These are phyloP conservation scores for Synodontis membranacea DNA, from an alignment of 2,113 vertebrate genomes.

Conservation along the genomic window DNA sequence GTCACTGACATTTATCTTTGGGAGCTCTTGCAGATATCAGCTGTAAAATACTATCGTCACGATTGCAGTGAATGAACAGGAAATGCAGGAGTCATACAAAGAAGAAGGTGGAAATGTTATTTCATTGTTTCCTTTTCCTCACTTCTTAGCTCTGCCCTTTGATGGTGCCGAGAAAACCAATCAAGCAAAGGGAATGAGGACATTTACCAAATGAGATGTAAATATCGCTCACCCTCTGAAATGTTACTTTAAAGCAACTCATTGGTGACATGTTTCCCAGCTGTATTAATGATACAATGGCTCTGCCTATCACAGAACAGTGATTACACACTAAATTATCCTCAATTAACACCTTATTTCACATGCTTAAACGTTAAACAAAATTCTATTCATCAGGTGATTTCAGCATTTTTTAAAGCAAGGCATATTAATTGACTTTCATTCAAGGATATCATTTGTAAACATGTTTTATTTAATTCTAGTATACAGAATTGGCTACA, in stretches of 20 bases:
- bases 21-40: not conserved
- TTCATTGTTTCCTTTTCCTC: not conserved
- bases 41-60: not conserved
- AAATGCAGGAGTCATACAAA: not conserved
- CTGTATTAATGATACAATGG: not conserved
- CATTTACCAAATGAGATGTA: conserved; percentile 9
- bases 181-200: not conserved
- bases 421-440: no score
- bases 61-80: not conserved
- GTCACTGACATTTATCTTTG: not conserved
- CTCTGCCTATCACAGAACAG: not conserved
- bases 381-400: not conserved
- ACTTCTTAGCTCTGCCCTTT: not conserved
- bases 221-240: not conserved
- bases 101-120: not conserved
- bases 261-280: not conserved
- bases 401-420: not conserved
- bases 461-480: not conserved
- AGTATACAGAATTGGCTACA: not conserved
- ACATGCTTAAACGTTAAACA: not conserved
- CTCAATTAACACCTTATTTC: not conserved
- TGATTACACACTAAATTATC: not conserved
- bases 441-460: not conserved
- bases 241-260: not conserved
- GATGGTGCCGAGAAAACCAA: not conserved